Conservation (phyloP, 2,888 invertebrate genomes). For the Andrena chrysosceles region DNA sequence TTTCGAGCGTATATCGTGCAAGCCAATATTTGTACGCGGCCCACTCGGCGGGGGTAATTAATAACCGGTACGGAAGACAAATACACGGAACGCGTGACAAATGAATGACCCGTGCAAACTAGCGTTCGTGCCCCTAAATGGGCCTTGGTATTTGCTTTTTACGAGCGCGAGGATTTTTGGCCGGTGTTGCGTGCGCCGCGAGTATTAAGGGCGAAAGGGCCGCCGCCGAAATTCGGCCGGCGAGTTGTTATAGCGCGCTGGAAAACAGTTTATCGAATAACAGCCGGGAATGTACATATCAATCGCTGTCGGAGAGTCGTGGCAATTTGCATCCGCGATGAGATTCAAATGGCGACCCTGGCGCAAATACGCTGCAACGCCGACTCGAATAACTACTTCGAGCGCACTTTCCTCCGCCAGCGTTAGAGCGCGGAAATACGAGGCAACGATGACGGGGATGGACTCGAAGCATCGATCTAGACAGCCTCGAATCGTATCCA, state of each 20-base stretch:
- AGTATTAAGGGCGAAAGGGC: background rate
- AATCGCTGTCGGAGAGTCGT: constrained; percentile 27
- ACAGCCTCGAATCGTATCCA: no score
- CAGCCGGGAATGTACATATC: constrained; percentile 20
- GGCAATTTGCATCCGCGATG: constrained; percentile 50
- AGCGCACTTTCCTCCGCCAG: background rate
- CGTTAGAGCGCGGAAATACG: no score
- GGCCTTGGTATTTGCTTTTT: constrained; percentile 35
- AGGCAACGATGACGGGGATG: no score
- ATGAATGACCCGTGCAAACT: constrained; percentile 33
- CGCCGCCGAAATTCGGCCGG: background rate
- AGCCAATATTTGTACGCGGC: constrained; percentile 55
- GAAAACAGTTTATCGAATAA: constrained; percentile 47
- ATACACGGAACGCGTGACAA: constrained; percentile 46
- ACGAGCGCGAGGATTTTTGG: constrained; percentile 19
- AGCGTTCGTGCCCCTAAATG: constrained; percentile 2
- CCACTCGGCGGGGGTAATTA: constrained; percentile 44
- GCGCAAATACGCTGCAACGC: constrained; percentile 30
- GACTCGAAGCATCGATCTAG: no score
- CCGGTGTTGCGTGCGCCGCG: background rate
- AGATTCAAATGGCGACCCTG: constrained; percentile 35
- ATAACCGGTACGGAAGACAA: constrained; percentile 51
- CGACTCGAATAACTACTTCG: constrained; percentile 20
- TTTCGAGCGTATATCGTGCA: constrained; percentile 37
- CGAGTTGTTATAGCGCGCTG: constrained; percentile 6